Base-by-base conservation (phyloP, 2,888 invertebrate species). In the Druceiella hillmani region DNA sequence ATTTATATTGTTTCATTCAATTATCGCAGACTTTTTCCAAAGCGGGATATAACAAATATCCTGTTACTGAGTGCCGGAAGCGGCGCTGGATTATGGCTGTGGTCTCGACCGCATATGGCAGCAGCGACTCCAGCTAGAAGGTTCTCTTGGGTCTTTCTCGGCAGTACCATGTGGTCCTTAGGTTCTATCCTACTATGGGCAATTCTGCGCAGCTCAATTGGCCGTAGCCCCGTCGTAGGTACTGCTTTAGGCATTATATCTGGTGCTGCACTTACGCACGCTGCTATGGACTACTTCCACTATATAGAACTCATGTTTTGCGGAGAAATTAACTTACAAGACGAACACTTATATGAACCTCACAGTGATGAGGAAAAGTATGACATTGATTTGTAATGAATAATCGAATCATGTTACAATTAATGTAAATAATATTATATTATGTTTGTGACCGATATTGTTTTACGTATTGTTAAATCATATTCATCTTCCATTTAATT, bases 141-240 rank as follows among this genome's bases (percentile, higher is more conserved):
- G 40, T 73, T 80, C 48, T 67, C 77, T 17, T 89, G 81, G 71
- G 86, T 81, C 72, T 87, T 78, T 45, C 54, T 84, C 41, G 87
- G 87, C 34, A 82, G 89, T 28, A 73, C 87, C 6, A 73, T 93
- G 13, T 87, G 93, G 73, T 89, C 89, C 47, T 79, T 94, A 56
- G 93, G 94, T 9, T 91, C 92, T 0, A 85, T 93, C 30, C 75
- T 94, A 39, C 66, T 86, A 45, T 92, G 92, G 87, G 93, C 93
- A 5, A 81, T 93, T 22, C 64, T 88, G 25, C 80, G 90, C 55
- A 85, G 85, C 49, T 70, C 87, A 22, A 67, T 92, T 29, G 87
- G 88, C 1, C 75, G 81, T 47, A 79, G 79, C 56, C 77, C 81
- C 26, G 59, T 76, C 3, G 51, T 85, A 14, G 80, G 83, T 48